A percentile compares a stretch with the other conserved stretches of the same genome.
Conservation (phyloP, 2,113 vertebrate genomes). For the Trichechus manatus region DNA sequence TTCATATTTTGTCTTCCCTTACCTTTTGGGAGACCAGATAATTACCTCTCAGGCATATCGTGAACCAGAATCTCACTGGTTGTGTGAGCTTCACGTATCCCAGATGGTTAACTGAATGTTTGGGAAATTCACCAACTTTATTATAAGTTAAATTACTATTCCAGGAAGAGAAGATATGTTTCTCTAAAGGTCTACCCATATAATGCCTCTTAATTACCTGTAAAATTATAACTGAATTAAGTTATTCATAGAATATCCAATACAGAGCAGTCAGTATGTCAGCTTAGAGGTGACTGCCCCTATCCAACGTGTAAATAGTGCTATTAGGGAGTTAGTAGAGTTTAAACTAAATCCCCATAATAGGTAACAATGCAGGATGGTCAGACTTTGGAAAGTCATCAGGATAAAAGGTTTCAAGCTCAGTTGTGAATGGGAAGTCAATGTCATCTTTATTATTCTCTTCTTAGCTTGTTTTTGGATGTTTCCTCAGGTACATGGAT, state of each 20-base stretch:
- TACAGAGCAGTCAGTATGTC: not conserved
- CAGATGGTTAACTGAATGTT: not conserved
- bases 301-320: not conserved
- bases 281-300: not conserved
- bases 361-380: not conserved
- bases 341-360: not conserved
- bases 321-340: not conserved
- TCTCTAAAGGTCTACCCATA: not conserved
- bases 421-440: not conserved
- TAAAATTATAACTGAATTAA: not conserved
- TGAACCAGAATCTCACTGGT: conserved; percentile 5
- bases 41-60: not conserved
- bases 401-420: not conserved
- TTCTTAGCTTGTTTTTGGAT: not conserved
- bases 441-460: not conserved
- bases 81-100: not conserved
- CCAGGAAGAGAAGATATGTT: not conserved
- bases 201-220: conserved; percentile 28
- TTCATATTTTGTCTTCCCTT: conserved; percentile 3
- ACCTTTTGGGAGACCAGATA: not conserved
- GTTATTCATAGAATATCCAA: not conserved
- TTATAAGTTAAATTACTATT: not conserved
- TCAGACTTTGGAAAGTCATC: not conserved
- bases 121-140: not conserved
- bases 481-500: not conserved